Evolutionary conservation across 2,113 vertebrate species (phyloP), one percentile per base, ranked within the genome.

Genomic region (Prolemur simus): DNA sequence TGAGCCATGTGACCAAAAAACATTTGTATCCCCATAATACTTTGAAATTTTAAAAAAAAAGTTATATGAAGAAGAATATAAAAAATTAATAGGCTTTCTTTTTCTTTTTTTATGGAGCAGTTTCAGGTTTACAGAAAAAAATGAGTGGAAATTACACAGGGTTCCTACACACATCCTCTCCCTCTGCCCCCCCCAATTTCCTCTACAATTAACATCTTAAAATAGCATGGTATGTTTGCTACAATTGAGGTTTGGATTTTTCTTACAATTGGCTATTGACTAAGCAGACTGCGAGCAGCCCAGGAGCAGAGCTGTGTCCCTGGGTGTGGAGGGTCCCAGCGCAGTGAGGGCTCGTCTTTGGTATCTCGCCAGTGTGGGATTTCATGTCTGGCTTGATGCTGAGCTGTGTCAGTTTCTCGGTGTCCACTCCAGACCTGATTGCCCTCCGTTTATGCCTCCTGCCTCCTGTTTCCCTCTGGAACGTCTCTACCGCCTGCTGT

Each of bases 171-270:
- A 34, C 63, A 0, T 58, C 20, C 3, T 56, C 6, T 58, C 7
- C 8, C 0, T 8, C 27, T 5, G 52, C 32, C 4, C 0, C 1
- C 9, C 7, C 3, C 18, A 27, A 4, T 42, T 60, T 52, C 11
- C 32, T 14, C 2, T 39, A 0, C 29, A 34, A 27, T 34, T 32
- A 4, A 9, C 6, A 25, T 5, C 15, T 6, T 45, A 21, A 9
- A 5, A 32, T 29, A 7, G 2, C 32, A 9, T 68, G 1, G 1
- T 15, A 1, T 12, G 7, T 27, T 63, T 17, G 5, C 5, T 21
- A 8, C 15, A 25, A 8, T 39, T 83, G 11, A n/a, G 18, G 15
- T 32, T 80, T 27, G 6, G 32, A 17, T 7, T 58, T 81, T 52
- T 32, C 49, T 68, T 52, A 27, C n/a, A 39, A 8, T 3, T 60